These are phyloP conservation scores for Falcaria lacertinaria DNA, from an alignment of 2,888 invertebrate species.

Conservation along the genomic window DNA sequence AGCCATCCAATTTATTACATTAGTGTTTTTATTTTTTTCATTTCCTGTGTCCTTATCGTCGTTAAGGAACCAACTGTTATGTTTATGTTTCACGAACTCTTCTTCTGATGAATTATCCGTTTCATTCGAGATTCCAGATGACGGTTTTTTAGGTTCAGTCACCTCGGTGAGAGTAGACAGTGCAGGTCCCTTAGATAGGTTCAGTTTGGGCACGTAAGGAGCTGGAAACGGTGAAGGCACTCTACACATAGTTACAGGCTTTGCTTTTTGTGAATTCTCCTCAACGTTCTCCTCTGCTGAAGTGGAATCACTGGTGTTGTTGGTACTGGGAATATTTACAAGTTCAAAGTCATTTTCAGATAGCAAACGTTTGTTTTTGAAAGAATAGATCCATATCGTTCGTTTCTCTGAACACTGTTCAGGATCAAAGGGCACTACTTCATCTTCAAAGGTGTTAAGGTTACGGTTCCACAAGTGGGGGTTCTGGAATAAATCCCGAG, in stretches of 20 bases:
- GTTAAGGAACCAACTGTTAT: slow-evolving; percentile 42
- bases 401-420: slow-evolving; percentile 34
- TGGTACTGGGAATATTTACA: slow-evolving; percentile 32
- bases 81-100: slow-evolving; percentile 18
- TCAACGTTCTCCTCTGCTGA: slow-evolving; percentile 31
- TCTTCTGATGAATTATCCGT: slow-evolving; percentile 19
- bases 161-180: slow-evolving; percentile 63
- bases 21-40: slow-evolving; percentile 13
- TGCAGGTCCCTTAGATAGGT: slow-evolving; percentile 43
- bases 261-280: slow-evolving; percentile 18
- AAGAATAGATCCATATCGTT: slow-evolving; percentile 62
- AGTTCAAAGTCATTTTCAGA: slow-evolving; percentile 39
- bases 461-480: slow-evolving; percentile 17
- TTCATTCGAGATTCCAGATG: slow-evolving; percentile 11
- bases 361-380: slow-evolving; percentile 48
- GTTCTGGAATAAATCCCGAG: slow-evolving; percentile 5
- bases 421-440: slow-evolving; percentile 29
- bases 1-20: slow-evolving; percentile 45
- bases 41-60: slow-evolving; percentile 10
- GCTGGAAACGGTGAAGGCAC: slow-evolving; percentile 48
- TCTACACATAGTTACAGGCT: slow-evolving; percentile 20
- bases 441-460: slow-evolving; percentile 25
- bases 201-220: slow-evolving; percentile 46
- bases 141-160: slow-evolving; percentile 40
- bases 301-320: slow-evolving; percentile 28